Percentiles rank a stretch among this genome's conserved stretches.
Evolutionary conservation across 35 echinoderm and acorn worm genomes (phyloP).

Genomic region (Acanthaster planci): DNA sequence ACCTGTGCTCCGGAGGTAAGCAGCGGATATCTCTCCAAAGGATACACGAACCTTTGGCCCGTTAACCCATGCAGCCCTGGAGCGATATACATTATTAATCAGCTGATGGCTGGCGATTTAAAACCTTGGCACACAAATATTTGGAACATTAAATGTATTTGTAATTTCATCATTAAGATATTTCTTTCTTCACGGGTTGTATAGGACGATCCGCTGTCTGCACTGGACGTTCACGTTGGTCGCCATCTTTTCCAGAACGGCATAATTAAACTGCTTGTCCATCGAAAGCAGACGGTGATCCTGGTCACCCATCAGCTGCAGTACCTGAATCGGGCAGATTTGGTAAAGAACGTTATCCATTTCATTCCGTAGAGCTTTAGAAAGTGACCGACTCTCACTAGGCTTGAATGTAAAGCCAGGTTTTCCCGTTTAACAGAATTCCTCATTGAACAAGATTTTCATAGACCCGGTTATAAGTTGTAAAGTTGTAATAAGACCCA

Average conservation of each 20-base stretch:
- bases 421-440: background rate
- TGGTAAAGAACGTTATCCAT: slow-evolving; percentile 32
- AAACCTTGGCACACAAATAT: too few relatives aligned
- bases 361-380: background rate
- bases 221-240: slow-evolving; percentile 78
- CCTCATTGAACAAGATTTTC: background rate
- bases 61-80: too few relatives aligned
- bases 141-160: background rate
- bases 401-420: background rate
- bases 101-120: too few relatives aligned
- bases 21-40: too few relatives aligned
- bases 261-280: slow-evolving; percentile 51
- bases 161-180: background rate
- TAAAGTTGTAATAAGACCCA: too few relatives aligned
- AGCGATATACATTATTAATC: too few relatives aligned
- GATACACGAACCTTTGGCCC: too few relatives aligned
- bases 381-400: background rate
- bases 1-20: too few relatives aligned
- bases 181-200: background rate
- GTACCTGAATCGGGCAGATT: slow-evolving; percentile 58
- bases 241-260: slow-evolving; percentile 61
- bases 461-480: too few relatives aligned
- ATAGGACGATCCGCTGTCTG: slow-evolving; percentile 63
- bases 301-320: slow-evolving; percentile 83
- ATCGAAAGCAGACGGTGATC: slow-evolving; percentile 57